Evolutionary conservation across 2,113 vertebrate species (phyloP).

Genomic region (Andinoacara biseriatus): DNA sequence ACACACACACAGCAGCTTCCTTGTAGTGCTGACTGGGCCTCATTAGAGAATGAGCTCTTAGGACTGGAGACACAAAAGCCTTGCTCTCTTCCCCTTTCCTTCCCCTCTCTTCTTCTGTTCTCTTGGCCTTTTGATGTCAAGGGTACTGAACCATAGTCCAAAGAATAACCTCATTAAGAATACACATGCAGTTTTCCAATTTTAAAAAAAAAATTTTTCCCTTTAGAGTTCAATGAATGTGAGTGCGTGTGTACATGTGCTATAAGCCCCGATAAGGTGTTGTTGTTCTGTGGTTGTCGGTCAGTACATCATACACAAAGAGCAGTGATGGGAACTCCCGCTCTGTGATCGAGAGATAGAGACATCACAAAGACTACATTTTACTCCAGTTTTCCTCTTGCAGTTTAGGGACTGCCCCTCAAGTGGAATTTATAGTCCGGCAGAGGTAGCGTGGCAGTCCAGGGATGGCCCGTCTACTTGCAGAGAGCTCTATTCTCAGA

Average conservation of each 20-base stretch:
- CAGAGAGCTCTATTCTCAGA: too few relatives aligned
- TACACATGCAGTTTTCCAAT: conserved; percentile 40
- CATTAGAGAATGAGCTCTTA: conserved; percentile 75
- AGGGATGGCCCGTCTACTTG: too few relatives aligned
- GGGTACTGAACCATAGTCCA: conserved; percentile 65
- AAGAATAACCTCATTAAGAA: conserved; percentile 69
- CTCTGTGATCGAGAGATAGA: conserved; percentile 57
- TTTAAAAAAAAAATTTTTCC: too few relatives aligned
- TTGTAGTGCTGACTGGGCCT: conserved; percentile 63
- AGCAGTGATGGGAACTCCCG: conserved; percentile 55
- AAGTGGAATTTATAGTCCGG: neutral
- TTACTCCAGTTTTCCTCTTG: conserved; percentile 60
- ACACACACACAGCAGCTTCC: conserved; percentile 42
- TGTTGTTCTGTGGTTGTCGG: conserved; percentile 54
- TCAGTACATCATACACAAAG: conserved; percentile 70
- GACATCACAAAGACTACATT: conserved; percentile 68
- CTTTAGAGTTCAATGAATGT: neutral
- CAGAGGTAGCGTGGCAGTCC: too few relatives aligned
- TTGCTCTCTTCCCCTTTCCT: conserved; percentile 63
- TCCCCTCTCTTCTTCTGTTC: conserved; percentile 68
- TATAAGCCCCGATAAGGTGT: conserved; percentile 52
- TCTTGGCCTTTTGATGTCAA: conserved; percentile 78
- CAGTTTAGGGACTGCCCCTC: conserved; percentile 47
- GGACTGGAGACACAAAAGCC: conserved; percentile 68
- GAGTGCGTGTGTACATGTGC: neutral